phyloP scores from a whole-genome alignment of 2,797 vertebrate genomes.

The Hippocampus kuda region DNA sequence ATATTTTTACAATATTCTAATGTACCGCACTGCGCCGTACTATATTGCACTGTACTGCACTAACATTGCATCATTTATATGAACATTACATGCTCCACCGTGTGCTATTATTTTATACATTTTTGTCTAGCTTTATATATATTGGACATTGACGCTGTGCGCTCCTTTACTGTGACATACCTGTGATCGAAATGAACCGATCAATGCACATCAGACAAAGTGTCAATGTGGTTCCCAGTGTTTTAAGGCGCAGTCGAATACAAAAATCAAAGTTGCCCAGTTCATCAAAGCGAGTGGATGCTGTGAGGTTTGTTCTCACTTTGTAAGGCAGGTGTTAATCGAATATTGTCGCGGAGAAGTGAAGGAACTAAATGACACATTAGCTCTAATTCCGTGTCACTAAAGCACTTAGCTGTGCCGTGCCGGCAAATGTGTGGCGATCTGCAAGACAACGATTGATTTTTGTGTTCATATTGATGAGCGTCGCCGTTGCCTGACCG shows the following conservation, averaged over 20 bases:
- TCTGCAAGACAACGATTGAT: constrained; percentile 51
- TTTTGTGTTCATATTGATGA: constrained; percentile 66
- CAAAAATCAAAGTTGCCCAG: neutral
- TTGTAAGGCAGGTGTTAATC: neutral
- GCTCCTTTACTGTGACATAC: no score
- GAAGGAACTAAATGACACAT: neutral
- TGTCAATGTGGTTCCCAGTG: neutral
- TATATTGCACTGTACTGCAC: no score
- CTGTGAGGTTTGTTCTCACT: neutral
- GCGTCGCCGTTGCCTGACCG: constrained; percentile 32
- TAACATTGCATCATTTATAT: no score
- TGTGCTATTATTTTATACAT: no score
- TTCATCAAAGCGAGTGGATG: neutral
- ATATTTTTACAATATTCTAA: no score
- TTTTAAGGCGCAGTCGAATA: neutral
- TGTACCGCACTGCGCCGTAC: neutral
- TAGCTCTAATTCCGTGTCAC: constrained; percentile 31
- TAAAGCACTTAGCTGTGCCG: constrained; percentile 24
- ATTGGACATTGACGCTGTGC: no score
- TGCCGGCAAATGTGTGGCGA: constrained; percentile 19
- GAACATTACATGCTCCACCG: no score
- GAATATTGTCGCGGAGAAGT: neutral
- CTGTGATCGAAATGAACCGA: neutral
- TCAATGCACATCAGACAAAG: neutral
- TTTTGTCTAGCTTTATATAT: no score